A percentile compares a stretch with the other conserved stretches of the same genome.
Evolutionary conservation across 2,888 invertebrate genomes (phyloP).

Genomic region (Tetheella fluctuosa): DNA sequence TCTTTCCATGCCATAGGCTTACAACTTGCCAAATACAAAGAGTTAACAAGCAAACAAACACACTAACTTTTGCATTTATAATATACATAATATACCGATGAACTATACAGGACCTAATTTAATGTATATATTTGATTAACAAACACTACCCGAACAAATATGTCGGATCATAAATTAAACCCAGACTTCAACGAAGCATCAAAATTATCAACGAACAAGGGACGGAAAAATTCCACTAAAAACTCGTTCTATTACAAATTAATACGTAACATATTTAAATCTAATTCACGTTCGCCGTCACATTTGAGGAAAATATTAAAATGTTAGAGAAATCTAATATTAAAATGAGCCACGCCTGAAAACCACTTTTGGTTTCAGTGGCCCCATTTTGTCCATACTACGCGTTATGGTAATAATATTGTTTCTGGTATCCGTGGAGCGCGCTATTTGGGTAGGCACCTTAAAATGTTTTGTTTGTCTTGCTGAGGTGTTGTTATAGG

Average conservation of each 20-base stretch:
- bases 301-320: neutral
- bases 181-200: no score
- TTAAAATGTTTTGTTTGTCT: conserved; percentile 45
- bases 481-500: conserved; percentile 30
- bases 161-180: no score
- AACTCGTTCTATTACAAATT: conserved; percentile 7
- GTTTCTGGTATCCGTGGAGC: conserved; percentile 40
- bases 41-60: no score
- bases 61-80: no score
- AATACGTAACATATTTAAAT: neutral
- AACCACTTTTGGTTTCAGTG: conserved; percentile 68
- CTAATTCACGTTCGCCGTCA: neutral
- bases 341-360: conserved; percentile 35
- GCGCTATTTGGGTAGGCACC: conserved; percentile 32
- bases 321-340: conserved; percentile 3
- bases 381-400: conserved; percentile 29
- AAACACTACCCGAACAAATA: no score
- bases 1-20: no score
- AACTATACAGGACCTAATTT: no score
- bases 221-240: conserved; percentile 2
- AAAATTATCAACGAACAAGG: no score
- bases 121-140: no score
- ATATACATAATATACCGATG: no score
- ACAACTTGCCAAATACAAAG: no score
- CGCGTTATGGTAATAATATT: conserved; percentile 52